Base-by-base conservation (phyloP, 1,140 invertebrate species). In the Drosophila ficusphila region DNA sequence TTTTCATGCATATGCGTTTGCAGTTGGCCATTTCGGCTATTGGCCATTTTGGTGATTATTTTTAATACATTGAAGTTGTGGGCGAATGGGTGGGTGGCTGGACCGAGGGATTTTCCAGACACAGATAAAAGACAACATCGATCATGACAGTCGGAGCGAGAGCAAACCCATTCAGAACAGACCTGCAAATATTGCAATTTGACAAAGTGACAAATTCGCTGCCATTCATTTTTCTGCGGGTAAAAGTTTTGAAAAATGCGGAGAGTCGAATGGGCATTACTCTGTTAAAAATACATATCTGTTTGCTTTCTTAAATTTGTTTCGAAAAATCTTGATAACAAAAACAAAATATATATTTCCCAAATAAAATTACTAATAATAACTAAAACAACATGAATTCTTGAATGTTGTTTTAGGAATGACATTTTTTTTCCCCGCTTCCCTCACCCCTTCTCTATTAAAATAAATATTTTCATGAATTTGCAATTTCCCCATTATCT, bases 201-300 rank as follows among this genome's bases (percentile, higher is more conserved):
- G 51, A 53, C 69, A 79, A 68, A 77, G 27, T 79, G 76, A 79
- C 76, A 79, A 79, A 79, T 79, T 78, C 44, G 12, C 34, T 18
- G 44, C 48, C 48, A 78, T 78, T 78, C 52, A 49, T 67, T 44
- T 54, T 11, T n/a, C 42, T 41, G 51, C 34, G 47, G 12, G 19
- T 11, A 18, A n/a, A 2, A 9, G 7, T 14, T 38, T 23, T 12
- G 0, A n/a, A 21, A 34, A 33, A 4, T 27, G 9, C 1, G 4
- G 1, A 1, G 18, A 9, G n/a, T 38, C 25, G 57, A 21, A 23
- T 2, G 2, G 1, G 34, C 4, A 23, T 2, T 61, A 23, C 16
- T 25, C 57, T 58, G 18, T 16, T 11, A 11, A 5, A 12, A 34
- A 4, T 29, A 7, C 2, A 2, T 2, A n/a, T n/a, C n/a, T n/a